Conservation (phyloP, 2,797 vertebrate species). For the Tadarida brasiliensis region DNA sequence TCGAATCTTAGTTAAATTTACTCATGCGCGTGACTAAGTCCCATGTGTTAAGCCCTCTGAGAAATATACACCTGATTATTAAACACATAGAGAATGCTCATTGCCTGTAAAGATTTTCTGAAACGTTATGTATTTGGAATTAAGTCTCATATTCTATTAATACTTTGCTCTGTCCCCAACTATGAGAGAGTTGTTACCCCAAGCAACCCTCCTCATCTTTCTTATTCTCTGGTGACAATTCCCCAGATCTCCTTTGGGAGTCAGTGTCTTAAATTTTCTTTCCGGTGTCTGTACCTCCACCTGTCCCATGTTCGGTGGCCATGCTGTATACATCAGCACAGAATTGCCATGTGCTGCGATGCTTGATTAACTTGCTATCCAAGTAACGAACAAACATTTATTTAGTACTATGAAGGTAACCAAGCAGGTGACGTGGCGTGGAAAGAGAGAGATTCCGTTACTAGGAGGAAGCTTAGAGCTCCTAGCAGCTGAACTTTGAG, state of each 20-base stretch:
- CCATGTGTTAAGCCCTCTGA: background rate
- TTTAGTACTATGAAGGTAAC: background rate
- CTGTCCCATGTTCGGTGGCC: background rate
- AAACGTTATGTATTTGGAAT: background rate
- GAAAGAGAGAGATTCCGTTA: background rate
- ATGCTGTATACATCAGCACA: background rate
- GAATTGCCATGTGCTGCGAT: background rate
- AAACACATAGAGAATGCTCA: background rate
- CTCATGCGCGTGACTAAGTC: background rate
- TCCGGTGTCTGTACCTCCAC: background rate
- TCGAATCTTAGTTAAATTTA: background rate
- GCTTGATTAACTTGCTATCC: background rate
- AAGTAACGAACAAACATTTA: background rate
- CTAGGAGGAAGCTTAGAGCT: background rate
- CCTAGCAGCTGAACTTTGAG: background rate
- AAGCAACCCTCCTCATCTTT: background rate
- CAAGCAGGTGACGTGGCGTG: too few relatives aligned
- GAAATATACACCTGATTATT: background rate
- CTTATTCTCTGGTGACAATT: background rate
- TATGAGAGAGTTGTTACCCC: background rate
- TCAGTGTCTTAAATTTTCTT: background rate
- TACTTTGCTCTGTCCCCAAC: background rate
- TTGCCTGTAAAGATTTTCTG: background rate
- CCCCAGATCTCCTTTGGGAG: background rate
- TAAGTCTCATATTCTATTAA: background rate